phyloP scores from a whole-genome alignment of 2,113 vertebrate genomes.

The Circaetus cinerascens region DNA sequence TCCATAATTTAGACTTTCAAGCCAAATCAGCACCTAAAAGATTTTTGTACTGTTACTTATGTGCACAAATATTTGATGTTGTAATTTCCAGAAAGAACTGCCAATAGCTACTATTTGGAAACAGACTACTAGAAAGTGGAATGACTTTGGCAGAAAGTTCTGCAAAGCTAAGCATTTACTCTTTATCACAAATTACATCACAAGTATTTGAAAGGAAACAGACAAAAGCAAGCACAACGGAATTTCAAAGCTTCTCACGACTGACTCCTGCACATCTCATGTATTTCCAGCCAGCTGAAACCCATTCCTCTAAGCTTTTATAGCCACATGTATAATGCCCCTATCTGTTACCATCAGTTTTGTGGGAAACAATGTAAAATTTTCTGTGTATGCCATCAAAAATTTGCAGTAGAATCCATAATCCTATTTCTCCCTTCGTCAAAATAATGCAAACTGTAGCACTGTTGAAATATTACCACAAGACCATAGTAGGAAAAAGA shows the following conservation, averaged over 20 bases:
- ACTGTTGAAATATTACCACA: not conserved
- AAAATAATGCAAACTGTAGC: not conserved
- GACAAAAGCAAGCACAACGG: not conserved
- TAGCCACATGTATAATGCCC: not conserved
- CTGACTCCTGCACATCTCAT: not conserved
- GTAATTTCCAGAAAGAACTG: not conserved
- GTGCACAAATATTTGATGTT: not conserved
- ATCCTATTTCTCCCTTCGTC: not conserved
- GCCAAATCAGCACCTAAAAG: not conserved
- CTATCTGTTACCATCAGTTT: not conserved
- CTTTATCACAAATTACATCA: not conserved
- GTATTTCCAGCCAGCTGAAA: not conserved
- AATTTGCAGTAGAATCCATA: not conserved
- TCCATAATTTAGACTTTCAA: not conserved
- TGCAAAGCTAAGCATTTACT: not conserved
- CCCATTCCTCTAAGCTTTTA: not conserved
- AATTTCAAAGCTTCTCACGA: not conserved
- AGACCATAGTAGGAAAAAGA: not conserved
- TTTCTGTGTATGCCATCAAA: not conserved
- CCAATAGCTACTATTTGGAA: not conserved
- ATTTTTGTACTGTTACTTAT: not conserved
- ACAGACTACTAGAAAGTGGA: not conserved
- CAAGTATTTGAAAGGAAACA: not conserved
- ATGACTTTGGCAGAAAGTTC: not conserved
- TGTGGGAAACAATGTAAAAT: not conserved